These are phyloP conservation scores for Apodemia zela DNA, from an alignment of 2,888 invertebrate genomes.

Conservation along the genomic window DNA sequence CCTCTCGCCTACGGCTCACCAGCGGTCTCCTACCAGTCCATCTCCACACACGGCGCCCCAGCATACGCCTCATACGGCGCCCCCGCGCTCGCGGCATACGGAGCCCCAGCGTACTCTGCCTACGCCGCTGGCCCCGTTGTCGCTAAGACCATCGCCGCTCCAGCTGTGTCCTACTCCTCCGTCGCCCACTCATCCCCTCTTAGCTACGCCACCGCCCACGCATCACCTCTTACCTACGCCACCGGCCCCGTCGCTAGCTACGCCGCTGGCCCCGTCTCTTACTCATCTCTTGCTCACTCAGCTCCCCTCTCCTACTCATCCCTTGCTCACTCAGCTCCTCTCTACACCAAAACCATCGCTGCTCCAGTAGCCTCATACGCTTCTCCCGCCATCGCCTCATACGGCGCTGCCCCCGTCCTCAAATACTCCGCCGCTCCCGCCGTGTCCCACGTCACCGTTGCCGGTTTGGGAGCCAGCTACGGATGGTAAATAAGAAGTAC, in stretches of 20 bases:
- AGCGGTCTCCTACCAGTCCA: conserved; percentile 42
- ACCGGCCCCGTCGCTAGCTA: conserved; percentile 7
- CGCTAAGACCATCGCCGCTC: conserved; percentile 50
- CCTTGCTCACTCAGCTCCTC: too few species aligned
- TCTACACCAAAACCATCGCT: conserved; percentile 32
- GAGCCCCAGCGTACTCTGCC: conserved; percentile 39
- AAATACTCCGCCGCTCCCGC: conserved; percentile 78
- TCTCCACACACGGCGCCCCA: conserved; percentile 56
- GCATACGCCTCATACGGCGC: conserved; percentile 39
- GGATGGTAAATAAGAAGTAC: conserved; percentile 51
- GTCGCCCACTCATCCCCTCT: conserved; percentile 41
- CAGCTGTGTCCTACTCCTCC: conserved; percentile 46
- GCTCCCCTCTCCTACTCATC: conserved; percentile 39
- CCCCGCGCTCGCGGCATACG: conserved; percentile 31
- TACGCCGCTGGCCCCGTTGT: conserved; percentile 42
- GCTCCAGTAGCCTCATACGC: conserved; percentile 52
- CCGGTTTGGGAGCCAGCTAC: conserved; percentile 76
- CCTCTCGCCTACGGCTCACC: conserved; percentile 64
- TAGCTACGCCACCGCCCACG: conserved; percentile 27
- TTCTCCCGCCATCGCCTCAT: conserved; percentile 26
- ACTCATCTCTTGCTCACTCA: conserved; percentile 34
- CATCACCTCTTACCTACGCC: conserved; percentile 35
- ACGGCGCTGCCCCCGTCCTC: conserved; percentile 71
- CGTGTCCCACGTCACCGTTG: conserved; percentile 83
- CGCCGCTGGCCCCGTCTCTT: conserved; percentile 7